Base-by-base conservation (phyloP, 2,888 invertebrate species). In the Trichogramma dendrolimi region DNA sequence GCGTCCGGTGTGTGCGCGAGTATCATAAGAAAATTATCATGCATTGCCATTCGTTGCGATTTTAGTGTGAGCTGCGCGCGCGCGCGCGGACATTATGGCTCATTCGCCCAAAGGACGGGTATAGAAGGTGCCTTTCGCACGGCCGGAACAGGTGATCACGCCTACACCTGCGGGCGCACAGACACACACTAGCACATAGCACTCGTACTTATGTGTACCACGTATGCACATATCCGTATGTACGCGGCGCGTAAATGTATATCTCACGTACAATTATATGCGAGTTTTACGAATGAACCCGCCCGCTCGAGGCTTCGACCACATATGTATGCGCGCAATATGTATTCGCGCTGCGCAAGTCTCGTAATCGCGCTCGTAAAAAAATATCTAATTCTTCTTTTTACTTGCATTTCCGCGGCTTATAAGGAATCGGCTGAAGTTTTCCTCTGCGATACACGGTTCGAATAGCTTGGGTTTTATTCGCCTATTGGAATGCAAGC, bases 91-190 rank as follows among this genome's bases (percentile, higher is more conserved):
- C 66, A 63, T 67, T 62, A 64, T 65, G 70, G 68, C 60, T 55
- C 68, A 55, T 63, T 62, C 59, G 66, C 1, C 27, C 50, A 56
- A 59, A 56, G 56, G 55, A 27, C 27, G 27, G 27, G 27, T 27
- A 27, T 27, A 2, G 27, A 27, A 27, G 27, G 27, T 27, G 27
- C 3, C 27, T 60, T 63, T 60, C 63, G 53, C 63, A 52, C 59
- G 57, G 44, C 60, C 27, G 47, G 67, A 71, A 71, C 75, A 75
- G 75, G 74, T 75, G 75, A 75, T 74, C 72, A 71, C 74, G 72
- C 73, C 74, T 70, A 75, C 75, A 71, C 71, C 70, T 70, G 71
- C 69, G 62, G 60, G 63, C 61, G 47, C 43, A 44, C 14, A 43
- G 52, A 42, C 46, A 47, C 10, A 51, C 41, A 52, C 27, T 52